Evolutionary conservation across 2,797 vertebrate genomes (phyloP), one percentile per base, ranked within the genome.

Genomic region (Coccyzus lansbergi): DNA sequence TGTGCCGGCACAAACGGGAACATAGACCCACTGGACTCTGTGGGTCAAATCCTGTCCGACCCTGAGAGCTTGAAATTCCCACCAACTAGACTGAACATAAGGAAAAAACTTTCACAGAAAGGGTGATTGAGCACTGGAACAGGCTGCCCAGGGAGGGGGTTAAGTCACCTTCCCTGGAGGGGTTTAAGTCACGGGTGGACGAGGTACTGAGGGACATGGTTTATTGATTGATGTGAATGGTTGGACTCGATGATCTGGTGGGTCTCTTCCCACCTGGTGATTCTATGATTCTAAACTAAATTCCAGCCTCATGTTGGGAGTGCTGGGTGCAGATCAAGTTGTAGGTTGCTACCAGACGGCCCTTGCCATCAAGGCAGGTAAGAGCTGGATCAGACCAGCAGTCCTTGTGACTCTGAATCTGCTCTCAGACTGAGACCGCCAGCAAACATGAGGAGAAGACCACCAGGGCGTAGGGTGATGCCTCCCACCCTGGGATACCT

Each of bases 341-440:
- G 15, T 49, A 1, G 2, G 2, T 60, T 62, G 75, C 10, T 26
- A 28, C 25, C 33, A 10, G 21, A 53, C 3, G 7, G 26, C 29
- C 17, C 5, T 2, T 68, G 59, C 38, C 58, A 74, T 44, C 15
- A 44, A 62, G 51, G 34, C 64, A 63, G 7, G 0, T 13, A 59
- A 77, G 48, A 84, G 51, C 16, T 53, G 38, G 7, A 14, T 74
- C n/a, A 80, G 65, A 83, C 21, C 28, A 48, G 10, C 0, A 3
- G 46, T 29, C 74, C n/a, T 19, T 25, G 36, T 34, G 46, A 60
- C 17, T 49, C 77, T 22, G 20, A 64, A 40, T 46, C 62, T 60
- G 28, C 12, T 34, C 28, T 63, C 0, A 0, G 13, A n/a, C n/a
- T n/a, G n/a, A 4, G 15, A 9, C 18, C 26, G 18, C 24, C 75